Conservation (phyloP, 2,113 vertebrate species). For the Castor canadensis region DNA sequence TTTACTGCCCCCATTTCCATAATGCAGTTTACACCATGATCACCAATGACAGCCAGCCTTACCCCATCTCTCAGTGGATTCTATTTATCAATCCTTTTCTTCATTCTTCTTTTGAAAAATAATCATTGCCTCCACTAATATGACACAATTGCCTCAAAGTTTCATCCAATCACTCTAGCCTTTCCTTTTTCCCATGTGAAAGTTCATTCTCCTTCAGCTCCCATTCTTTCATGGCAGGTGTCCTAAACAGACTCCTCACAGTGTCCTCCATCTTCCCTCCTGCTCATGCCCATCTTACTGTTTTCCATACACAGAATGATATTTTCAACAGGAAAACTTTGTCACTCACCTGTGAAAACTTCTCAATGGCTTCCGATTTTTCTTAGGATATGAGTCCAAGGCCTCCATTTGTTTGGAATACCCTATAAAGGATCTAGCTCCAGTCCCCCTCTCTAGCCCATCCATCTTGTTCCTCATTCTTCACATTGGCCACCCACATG, state of each 20-base stretch:
- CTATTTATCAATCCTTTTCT: not conserved
- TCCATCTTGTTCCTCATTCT: not conserved
- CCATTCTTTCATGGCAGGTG: fast-evolving
- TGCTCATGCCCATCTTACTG: not conserved
- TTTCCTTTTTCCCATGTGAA: not conserved
- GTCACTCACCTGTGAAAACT: not conserved
- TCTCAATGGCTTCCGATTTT: not conserved
- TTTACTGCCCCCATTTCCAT: too few species aligned
- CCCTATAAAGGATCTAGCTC: not conserved
- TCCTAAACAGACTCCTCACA: not conserved
- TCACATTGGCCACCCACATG: fast-evolving
- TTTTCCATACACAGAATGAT: not conserved
- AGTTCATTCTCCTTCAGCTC: not conserved
- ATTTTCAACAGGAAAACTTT: not conserved
- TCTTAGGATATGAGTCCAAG: not conserved
- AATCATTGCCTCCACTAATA: too few species aligned
- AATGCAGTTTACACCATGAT: not conserved
- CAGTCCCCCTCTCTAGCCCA: not conserved
- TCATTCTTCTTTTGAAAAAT: not conserved
- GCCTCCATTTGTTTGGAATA: not conserved
- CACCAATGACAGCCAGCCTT: not conserved
- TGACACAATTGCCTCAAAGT: too few species aligned
- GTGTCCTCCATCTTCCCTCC: too few species aligned
- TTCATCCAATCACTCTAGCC: not conserved
- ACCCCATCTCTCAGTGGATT: too few species aligned